Percentiles rank a stretch among this genome's conserved stretches.
Conservation (phyloP, 2,113 vertebrate genomes). For the Apaloderma vittatum region DNA sequence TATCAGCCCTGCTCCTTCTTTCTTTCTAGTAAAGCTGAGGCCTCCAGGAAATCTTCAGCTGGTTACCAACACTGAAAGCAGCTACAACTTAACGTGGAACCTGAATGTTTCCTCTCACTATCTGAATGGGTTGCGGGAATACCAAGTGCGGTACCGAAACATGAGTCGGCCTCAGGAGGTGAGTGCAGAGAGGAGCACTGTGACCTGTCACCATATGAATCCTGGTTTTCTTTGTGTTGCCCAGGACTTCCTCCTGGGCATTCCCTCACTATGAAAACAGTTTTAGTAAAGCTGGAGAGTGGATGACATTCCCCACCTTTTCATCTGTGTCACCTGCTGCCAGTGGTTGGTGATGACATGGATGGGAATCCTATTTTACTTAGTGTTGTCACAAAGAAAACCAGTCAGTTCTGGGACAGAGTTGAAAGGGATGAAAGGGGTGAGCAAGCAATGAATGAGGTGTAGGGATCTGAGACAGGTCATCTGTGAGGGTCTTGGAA, state of each 20-base stretch:
- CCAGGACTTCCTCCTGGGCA: neutral
- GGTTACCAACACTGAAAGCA: neutral
- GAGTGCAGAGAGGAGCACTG: neutral
- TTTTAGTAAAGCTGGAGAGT: neutral
- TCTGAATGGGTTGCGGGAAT: constrained; percentile 22
- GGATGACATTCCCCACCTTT: neutral
- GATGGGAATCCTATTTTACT: neutral
- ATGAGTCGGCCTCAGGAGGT: constrained; percentile 64
- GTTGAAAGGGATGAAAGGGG: neutral
- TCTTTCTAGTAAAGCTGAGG: constrained; percentile 72
- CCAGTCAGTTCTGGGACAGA: neutral
- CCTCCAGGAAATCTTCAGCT: constrained; percentile 67
- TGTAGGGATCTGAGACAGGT: neutral
- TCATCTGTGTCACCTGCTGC: neutral
- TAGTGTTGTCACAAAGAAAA: neutral
- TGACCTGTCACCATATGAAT: rapidly evolving
- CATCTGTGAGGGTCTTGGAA: neutral
- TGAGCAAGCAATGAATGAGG: rapidly evolving
- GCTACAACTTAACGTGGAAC: constrained; percentile 76
- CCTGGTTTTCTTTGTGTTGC: neutral
- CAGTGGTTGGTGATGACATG: neutral
- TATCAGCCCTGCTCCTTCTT: neutral
- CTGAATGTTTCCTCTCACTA: constrained; percentile 75
- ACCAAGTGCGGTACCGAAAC: constrained; percentile 49
- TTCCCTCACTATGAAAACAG: neutral